Conservation (phyloP, 2,888 invertebrate species). For the Caenorhabditis sinica region DNA sequence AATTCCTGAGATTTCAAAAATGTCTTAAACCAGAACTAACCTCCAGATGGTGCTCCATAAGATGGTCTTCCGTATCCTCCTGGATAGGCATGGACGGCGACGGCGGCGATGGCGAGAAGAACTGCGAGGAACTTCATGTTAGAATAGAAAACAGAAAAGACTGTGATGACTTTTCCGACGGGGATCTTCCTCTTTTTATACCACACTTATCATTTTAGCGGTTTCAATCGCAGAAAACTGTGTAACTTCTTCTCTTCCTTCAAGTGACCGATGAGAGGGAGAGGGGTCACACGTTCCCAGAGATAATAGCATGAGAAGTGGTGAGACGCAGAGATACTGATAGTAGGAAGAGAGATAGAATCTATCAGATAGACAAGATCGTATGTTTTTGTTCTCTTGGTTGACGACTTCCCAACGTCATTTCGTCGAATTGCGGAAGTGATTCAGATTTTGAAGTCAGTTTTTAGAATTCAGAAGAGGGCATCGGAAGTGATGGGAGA, state of each 20-base stretch:
- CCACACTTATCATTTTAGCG: constrained; percentile 26
- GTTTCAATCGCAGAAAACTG: constrained; percentile 49
- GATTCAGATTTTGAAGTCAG: constrained; percentile 27
- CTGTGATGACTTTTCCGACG: background rate
- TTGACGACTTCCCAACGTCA: constrained; percentile 50
- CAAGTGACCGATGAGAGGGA: constrained; percentile 39
- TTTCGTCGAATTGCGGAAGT: constrained; percentile 60
- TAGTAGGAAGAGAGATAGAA: constrained; percentile 22
- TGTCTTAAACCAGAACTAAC: constrained; percentile 7
- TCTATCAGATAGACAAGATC: too few relatives aligned
- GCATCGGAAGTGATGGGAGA: constrained; percentile 18
- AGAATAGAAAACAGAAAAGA: constrained; percentile 12
- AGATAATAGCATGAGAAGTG: background rate
- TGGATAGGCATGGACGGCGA: constrained; percentile 53
- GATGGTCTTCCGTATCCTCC: constrained; percentile 56
- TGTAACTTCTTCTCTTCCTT: constrained; percentile 37
- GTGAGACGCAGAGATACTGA: constrained; percentile 11
- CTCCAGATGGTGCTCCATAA: constrained; percentile 50
- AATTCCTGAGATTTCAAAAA: too few relatives aligned
- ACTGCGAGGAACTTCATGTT: constrained; percentile 56
- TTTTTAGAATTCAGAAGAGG: constrained; percentile 6
- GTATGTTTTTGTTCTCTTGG: constrained; percentile 40
- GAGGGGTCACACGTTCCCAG: constrained; percentile 43
- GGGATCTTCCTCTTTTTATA: constrained; percentile 42
- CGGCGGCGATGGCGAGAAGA: constrained; percentile 49